These are phyloP conservation scores for Brienomyrus longianalis DNA, from an alignment of 2,113 vertebrate genomes.

Conservation along the genomic window DNA sequence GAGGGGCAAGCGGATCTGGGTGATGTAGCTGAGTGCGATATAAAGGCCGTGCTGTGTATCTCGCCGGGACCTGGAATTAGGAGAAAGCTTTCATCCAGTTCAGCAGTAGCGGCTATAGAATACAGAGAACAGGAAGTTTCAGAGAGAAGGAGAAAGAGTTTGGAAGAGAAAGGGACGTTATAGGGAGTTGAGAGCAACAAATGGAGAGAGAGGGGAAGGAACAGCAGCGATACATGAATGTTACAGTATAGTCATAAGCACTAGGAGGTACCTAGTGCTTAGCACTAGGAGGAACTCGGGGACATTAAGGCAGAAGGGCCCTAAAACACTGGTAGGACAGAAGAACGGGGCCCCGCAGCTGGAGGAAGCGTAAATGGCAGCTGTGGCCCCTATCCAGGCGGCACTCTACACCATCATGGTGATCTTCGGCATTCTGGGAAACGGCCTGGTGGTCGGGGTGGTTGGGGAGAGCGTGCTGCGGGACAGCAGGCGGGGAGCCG, in stretches of 20 bases:
- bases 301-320: neutral
- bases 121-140: neutral
- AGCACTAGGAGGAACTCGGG: too few species aligned
- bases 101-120: neutral
- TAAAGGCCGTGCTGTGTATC: neutral
- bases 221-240: neutral
- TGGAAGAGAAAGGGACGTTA: neutral
- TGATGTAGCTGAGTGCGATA: neutral
- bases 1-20: neutral
- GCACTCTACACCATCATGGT: conserved; percentile 55
- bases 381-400: conserved; percentile 24
- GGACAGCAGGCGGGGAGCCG: conserved; percentile 36
- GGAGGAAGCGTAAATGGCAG: neutral
- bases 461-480: conserved; percentile 49
- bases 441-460: conserved; percentile 50
- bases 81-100: neutral
- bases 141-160: neutral
- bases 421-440: conserved; percentile 56
- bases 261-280: neutral
- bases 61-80: neutral
- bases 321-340: too few species aligned
- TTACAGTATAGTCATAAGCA: neutral
- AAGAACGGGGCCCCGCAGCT: neutral
- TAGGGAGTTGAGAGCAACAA: neutral
- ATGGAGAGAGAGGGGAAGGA: neutral